phyloP scores from a whole-genome alignment of 2,888 invertebrate species.

The Stictocephala bisonia region DNA sequence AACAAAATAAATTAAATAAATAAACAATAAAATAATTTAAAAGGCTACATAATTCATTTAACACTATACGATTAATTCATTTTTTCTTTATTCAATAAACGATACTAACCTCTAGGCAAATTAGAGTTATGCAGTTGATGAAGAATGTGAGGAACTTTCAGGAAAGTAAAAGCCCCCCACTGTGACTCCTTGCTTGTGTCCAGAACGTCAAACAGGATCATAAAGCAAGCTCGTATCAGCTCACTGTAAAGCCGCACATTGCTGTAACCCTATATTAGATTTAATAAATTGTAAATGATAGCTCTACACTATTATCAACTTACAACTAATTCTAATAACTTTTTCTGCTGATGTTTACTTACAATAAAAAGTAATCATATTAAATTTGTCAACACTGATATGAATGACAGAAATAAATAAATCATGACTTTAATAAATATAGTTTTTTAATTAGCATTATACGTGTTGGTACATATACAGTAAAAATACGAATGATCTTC shows the following conservation, averaged over 20 bases:
- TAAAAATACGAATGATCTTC: too few relatives aligned
- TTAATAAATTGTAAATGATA: too few relatives aligned
- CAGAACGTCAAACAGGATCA: conserved; percentile 88
- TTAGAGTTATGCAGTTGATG: conserved; percentile 71
- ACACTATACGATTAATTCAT: background rate
- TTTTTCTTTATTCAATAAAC: background rate
- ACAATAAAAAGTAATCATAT: too few relatives aligned
- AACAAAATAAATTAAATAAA: too few relatives aligned
- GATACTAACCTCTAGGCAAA: conserved; percentile 31
- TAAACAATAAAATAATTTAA: conserved; percentile 40
- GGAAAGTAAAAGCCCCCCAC: conserved; percentile 94
- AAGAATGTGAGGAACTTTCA: conserved; percentile 88
- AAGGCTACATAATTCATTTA: conserved; percentile 42
- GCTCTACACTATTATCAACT: too few relatives aligned
- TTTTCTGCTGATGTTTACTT: too few relatives aligned
- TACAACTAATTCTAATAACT: too few relatives aligned
- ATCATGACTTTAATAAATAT: too few relatives aligned
- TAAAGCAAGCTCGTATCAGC: conserved; percentile 87
- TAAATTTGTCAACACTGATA: too few relatives aligned
- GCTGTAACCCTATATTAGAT: conserved; percentile 79
- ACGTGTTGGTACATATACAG: too few relatives aligned
- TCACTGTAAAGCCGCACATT: conserved; percentile 87
- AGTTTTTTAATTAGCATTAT: too few relatives aligned
- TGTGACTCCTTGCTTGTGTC: conserved; percentile 83
- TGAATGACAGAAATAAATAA: too few relatives aligned